Conservation (phyloP, 2,113 vertebrate genomes). For the Recurvirostra avosetta region DNA sequence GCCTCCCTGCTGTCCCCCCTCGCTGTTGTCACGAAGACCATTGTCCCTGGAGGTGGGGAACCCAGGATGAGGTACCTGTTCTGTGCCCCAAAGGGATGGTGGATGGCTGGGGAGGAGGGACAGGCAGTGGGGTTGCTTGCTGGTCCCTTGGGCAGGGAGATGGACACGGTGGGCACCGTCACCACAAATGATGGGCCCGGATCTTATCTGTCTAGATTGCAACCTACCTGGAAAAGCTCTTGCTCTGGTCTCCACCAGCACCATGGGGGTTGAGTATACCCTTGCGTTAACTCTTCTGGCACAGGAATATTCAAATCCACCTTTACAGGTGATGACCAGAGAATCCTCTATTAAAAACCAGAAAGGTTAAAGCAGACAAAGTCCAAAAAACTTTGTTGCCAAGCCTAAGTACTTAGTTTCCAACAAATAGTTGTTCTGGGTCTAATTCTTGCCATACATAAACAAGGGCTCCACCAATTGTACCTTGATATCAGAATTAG, state of each 20-base stretch:
- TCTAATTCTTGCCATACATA: not conserved
- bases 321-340: not conserved
- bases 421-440: not conserved
- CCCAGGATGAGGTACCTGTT: not conserved
- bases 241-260: not conserved
- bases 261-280: accelerated
- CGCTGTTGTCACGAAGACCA: not conserved
- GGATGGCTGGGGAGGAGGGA: too few species aligned
- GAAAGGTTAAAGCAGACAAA: not conserved
- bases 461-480: not conserved
- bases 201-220: not conserved
- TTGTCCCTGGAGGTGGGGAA: not conserved
- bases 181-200: too few species aligned
- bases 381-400: not conserved
- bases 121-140: not conserved
- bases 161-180: accelerated
- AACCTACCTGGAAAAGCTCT: not conserved
- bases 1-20: not conserved
- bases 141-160: not conserved
- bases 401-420: not conserved
- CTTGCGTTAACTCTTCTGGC: not conserved
- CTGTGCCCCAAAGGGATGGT: accelerated
- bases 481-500: not conserved
- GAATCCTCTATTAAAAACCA: not conserved
- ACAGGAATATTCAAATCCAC: not conserved